phyloP scores from a whole-genome alignment of 2,888 invertebrate genomes.

The Syrphus vitripennis region DNA sequence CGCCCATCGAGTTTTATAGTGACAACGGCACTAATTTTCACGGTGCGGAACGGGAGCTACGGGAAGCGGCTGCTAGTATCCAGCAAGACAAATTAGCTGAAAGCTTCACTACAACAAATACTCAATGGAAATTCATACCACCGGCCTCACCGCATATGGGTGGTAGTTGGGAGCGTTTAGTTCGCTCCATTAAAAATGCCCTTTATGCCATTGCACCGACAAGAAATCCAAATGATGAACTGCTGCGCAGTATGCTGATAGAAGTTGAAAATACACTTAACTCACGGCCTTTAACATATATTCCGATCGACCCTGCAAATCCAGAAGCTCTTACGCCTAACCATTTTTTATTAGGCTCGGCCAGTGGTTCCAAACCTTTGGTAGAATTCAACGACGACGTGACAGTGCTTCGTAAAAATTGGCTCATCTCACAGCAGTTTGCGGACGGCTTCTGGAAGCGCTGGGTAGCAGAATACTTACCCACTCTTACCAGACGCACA shows the following conservation, averaged over 20 bases:
- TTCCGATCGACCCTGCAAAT: background rate
- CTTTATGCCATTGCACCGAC: background rate
- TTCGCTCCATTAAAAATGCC: background rate
- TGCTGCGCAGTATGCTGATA: background rate
- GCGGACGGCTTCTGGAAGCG: constrained; percentile 12
- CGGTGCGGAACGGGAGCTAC: constrained; percentile 52
- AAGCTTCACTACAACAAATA: background rate
- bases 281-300: background rate
- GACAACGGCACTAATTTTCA: constrained; percentile 72
- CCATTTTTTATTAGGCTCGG: background rate
- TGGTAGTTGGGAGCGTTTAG: background rate
- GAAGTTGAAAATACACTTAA: background rate
- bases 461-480: constrained; percentile 4
- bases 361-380: background rate
- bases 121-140: constrained; percentile 3
- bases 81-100: background rate
- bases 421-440: constrained; percentile 1
- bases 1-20: constrained; percentile 32
- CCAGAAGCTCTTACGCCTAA: background rate
- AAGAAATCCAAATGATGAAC: background rate
- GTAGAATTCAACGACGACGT: background rate
- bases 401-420: background rate
- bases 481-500: background rate
- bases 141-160: constrained; percentile 2
- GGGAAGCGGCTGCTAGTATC: background rate